Evolutionary conservation across 1,140 invertebrate species (phyloP), one percentile per base, ranked within the genome.

Genomic region (Drosophila subpulchrella): DNA sequence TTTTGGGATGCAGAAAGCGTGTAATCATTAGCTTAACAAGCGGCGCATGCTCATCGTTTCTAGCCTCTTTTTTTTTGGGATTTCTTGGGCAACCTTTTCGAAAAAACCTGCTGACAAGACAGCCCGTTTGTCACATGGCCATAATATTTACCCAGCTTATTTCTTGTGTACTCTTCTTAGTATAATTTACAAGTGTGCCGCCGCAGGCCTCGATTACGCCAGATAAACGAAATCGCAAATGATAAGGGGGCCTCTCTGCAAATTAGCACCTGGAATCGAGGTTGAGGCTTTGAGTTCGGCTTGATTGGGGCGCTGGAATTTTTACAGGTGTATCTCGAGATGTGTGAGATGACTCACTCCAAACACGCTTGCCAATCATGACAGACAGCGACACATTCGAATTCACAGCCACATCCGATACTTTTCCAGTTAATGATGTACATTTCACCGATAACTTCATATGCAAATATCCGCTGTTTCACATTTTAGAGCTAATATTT

Each of bases 101-200:
- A 44, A 17, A 17, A 50, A 72, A 65, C 39, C 76, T 80, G 81
- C 71, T 84, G 81, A 83, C 75, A 57, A 75, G 74, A 46, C 56
- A 15, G 36, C 41, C 30, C 39, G 59, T 36, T 24, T 72, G 82
- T 86, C 82, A 86, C 82, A 86, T 86, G 82, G 60, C 65, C 53
- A 61, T 59, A 62, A 58, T 88, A 54, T 88, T 88, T 88, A 38
- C 83, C 66, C 24, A 48, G 84, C 62, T 86, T 88, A 86, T 88
- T 75, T 48, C 51, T 42, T 54, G 65, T 76, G 62, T 84, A 53
- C 81, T 70, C 79, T 73, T 67, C 58, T 48, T 42, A 44, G 34
- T 56, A 60, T 88, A 88, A 86, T 86, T 88, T 86, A 86, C 83
- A 88, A 88, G 65, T 77, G 50, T 63, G 71, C 44, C 75, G 70